A percentile compares a stretch with the other conserved stretches of the same genome.
Evolutionary conservation across 2,797 vertebrate genomes (phyloP).

Genomic region (Dendrocincla tyrannina): DNA sequence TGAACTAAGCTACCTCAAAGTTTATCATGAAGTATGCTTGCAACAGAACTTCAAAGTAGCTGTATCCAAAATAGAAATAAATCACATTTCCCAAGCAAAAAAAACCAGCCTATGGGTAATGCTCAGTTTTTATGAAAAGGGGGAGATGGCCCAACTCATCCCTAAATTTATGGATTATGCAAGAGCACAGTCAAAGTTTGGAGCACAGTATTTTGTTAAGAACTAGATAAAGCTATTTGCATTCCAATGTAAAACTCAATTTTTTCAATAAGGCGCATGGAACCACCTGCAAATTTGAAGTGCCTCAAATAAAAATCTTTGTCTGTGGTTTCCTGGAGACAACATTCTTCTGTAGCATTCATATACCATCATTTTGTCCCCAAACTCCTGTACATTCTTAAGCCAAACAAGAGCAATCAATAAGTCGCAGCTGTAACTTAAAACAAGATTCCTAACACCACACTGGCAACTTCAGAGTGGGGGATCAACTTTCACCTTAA

Average conservation of each 20-base stretch:
- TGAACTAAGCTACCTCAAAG: not conserved
- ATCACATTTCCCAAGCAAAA: not conserved
- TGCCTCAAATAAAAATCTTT: not conserved
- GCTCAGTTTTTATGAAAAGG: not conserved
- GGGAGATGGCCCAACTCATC: not conserved
- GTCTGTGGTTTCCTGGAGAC: not conserved
- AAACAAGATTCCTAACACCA: not conserved
- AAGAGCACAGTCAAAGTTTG: not conserved
- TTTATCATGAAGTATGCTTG: not conserved
- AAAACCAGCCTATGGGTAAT: not conserved
- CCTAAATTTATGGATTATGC: not conserved
- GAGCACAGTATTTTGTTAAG: not conserved
- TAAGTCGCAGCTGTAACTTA: not conserved
- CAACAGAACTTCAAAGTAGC: not conserved
- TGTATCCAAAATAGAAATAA: not conserved
- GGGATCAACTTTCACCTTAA: slow-evolving; percentile 16
- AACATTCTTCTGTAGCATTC: not conserved
- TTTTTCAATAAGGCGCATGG: not conserved
- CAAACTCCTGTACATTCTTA: not conserved
- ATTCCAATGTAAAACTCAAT: not conserved
- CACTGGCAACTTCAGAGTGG: not conserved
- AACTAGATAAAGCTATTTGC: not conserved
- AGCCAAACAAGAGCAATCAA: not conserved
- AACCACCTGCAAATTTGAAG: not conserved
- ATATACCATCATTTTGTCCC: not conserved